Conservation (phyloP, 2,888 invertebrate genomes). For the Rosalia funebris region DNA sequence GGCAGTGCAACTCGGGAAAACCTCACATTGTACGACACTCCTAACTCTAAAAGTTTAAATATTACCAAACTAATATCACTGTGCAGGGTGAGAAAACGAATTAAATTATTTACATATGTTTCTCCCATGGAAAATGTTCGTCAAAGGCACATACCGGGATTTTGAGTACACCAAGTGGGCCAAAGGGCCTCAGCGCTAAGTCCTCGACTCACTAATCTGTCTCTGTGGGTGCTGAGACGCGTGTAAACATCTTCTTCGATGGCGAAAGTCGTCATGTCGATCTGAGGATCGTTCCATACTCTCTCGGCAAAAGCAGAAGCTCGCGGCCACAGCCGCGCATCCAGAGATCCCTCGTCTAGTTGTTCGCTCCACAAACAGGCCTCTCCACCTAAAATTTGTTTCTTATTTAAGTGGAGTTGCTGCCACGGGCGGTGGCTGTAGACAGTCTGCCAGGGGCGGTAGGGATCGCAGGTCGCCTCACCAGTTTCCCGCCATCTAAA, state of each 20-base stretch:
- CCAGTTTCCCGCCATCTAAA: conserved; percentile 82
- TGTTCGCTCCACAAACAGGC: conserved; percentile 90
- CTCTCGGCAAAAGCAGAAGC: conserved; percentile 85
- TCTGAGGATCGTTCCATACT: conserved; percentile 74
- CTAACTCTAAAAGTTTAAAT: conserved; percentile 13
- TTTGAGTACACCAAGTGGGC: conserved; percentile 82
- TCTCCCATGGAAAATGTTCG: conserved; percentile 36
- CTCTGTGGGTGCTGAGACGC: conserved; percentile 74
- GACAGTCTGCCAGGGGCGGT: conserved; percentile 87
- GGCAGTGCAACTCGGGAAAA: too few species aligned
- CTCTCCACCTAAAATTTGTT: conserved; percentile 76
- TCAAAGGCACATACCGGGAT: conserved; percentile 77
- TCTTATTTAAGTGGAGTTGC: conserved; percentile 62
- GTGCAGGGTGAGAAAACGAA: conserved; percentile 32
- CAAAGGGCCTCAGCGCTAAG: conserved; percentile 77
- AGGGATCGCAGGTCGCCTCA: conserved; percentile 87
- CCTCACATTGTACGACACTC: too few species aligned
- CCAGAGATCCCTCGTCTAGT: conserved; percentile 77
- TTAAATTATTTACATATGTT: conserved; percentile 18
- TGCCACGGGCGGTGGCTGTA: conserved; percentile 86
- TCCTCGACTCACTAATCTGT: conserved; percentile 72
- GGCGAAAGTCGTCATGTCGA: conserved; percentile 54
- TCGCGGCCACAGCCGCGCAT: conserved; percentile 85
- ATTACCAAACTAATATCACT: conserved; percentile 51
- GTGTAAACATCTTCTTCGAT: conserved; percentile 75